Evolutionary conservation across 2,113 vertebrate species (phyloP).

Genomic region (Zosterops lateralis): DNA sequence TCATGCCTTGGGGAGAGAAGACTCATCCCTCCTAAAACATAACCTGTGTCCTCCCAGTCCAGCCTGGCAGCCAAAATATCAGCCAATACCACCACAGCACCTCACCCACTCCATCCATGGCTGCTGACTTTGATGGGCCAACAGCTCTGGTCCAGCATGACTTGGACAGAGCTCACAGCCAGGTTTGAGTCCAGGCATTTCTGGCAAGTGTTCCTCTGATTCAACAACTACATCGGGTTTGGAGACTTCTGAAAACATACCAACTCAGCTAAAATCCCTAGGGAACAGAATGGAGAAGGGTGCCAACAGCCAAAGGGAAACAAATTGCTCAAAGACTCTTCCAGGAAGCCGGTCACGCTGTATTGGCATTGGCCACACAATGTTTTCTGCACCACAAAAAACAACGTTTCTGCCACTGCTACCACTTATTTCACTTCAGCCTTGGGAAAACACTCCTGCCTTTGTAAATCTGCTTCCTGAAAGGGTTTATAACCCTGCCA

Average conservation of each 20-base stretch:
- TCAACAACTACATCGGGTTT: not conserved
- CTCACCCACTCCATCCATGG: not conserved
- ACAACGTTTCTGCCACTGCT: not conserved
- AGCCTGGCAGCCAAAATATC: not conserved
- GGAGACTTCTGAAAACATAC: not conserved
- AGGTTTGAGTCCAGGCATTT: not conserved
- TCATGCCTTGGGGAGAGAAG: not conserved
- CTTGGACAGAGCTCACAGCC: not conserved
- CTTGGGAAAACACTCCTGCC: not conserved
- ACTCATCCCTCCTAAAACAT: not conserved
- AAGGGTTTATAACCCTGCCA: not conserved
- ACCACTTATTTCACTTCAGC: not conserved
- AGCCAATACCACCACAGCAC: not conserved
- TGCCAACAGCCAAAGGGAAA: not conserved
- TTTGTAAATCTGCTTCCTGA: not conserved
- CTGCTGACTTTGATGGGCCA: not conserved
- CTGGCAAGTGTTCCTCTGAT: not conserved
- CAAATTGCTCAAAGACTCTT: not conserved
- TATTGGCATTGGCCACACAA: not conserved
- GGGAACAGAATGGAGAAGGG: not conserved
- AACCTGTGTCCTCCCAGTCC: not conserved
- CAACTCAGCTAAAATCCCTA: not conserved
- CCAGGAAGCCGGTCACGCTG: not conserved
- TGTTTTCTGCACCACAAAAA: constrained; percentile 14
- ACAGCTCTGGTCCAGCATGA: not conserved